These are phyloP conservation scores for Pomacea maculata DNA, from an alignment of 1,140 invertebrate genomes.

Conservation along the genomic window DNA sequence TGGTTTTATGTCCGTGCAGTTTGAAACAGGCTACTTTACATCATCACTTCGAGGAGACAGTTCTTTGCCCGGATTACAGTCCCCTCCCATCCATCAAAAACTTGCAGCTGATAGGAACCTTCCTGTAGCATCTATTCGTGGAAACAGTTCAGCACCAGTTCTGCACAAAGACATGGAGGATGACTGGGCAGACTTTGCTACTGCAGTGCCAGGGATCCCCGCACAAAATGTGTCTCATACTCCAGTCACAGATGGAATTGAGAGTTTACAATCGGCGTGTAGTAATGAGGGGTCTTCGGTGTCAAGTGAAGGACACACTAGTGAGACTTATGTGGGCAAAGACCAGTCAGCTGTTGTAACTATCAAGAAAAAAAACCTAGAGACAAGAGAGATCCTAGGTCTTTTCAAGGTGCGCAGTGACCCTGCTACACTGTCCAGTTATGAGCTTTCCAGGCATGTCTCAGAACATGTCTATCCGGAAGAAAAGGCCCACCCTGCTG, in stretches of 20 bases:
- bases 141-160: no score
- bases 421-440: conserved; percentile 31
- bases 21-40: no score
- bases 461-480: not conserved
- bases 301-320: not conserved
- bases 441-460: conserved; percentile 23
- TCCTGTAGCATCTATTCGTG: no score
- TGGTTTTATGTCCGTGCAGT: no score
- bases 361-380: conserved; percentile 51
- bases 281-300: no score
- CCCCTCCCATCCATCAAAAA: no score
- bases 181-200: conserved; percentile 37
- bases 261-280: no score
- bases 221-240: no score
- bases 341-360: conserved; percentile 35
- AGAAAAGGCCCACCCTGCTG: not conserved
- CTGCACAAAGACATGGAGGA: conserved; percentile 7
- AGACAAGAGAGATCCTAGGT: conserved; percentile 47
- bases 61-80: no score
- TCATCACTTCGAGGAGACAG: no score
- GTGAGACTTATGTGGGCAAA: not conserved
- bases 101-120: no score
- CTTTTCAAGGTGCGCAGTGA: conserved; percentile 55
- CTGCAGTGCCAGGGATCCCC: conserved; percentile 6
- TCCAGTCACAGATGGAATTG: no score